phyloP scores from a whole-genome alignment of 2,113 vertebrate genomes.

The Sisor rabdophorus region DNA sequence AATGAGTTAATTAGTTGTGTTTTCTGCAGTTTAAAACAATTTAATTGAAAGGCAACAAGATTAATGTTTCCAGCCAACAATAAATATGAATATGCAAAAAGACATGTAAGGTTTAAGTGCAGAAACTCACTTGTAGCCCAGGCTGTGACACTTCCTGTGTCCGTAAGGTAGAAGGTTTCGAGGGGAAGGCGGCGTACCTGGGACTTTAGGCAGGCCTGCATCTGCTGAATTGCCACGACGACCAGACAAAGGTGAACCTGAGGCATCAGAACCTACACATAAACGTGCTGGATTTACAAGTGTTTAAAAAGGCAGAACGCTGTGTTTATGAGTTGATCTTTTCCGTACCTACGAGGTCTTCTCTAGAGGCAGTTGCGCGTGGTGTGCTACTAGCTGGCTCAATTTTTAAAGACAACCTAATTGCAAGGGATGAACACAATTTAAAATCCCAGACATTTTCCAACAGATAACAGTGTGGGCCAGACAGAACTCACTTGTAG shows the following conservation, averaged over 20 bases:
- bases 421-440: conserved; percentile 26
- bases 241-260: conserved; percentile 84
- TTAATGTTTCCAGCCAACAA: too few species aligned
- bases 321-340: not conserved
- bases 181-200: conserved; percentile 87
- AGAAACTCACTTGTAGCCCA: conserved; percentile 91
- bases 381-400: conserved; percentile 94
- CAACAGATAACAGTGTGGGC: not conserved
- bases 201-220: conserved; percentile 72
- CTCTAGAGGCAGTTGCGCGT: conserved; percentile 85
- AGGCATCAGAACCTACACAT: conserved; percentile 78
- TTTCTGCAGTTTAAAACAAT: too few species aligned
- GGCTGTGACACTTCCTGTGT: conserved; percentile 95
- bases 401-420: conserved; percentile 94
- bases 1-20: too few species aligned
- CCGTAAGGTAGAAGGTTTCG: conserved; percentile 88
- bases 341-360: conserved; percentile 83
- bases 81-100: too few species aligned
- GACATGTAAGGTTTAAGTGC: not conserved
- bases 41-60: too few species aligned
- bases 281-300: not conserved
- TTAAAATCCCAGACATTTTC: not conserved
- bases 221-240: conserved; percentile 78
- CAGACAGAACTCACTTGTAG: conserved; percentile 82
- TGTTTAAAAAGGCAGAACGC: not conserved